These are phyloP conservation scores for Acridotheres tristis DNA, from an alignment of 2,797 vertebrate genomes.

Conservation along the genomic window DNA sequence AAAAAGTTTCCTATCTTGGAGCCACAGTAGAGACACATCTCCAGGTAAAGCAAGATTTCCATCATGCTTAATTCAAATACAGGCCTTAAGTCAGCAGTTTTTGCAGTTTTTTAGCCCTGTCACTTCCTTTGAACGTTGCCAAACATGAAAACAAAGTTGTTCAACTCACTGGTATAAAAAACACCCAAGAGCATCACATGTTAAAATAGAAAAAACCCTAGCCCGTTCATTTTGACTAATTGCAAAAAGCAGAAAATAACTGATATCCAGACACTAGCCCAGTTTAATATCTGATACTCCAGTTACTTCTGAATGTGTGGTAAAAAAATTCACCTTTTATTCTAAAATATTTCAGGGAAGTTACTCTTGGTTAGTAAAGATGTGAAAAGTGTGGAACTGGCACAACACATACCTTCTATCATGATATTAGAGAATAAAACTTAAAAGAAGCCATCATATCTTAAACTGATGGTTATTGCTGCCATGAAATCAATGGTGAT, in stretches of 20 bases:
- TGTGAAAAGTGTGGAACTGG: neutral
- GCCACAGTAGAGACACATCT: neutral
- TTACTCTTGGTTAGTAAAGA: neutral
- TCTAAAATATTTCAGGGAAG: neutral
- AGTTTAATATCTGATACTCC: neutral
- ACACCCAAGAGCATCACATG: neutral
- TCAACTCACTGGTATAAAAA: neutral
- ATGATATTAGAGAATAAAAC: neutral
- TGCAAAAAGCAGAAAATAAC: neutral
- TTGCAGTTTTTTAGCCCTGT: neutral
- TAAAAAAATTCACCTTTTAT: neutral
- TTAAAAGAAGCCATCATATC: neutral
- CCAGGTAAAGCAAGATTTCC: neutral
- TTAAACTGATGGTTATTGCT: neutral
- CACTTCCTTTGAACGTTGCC: neutral
- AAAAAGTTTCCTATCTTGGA: neutral
- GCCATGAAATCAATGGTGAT: neutral
- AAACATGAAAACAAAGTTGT: neutral
- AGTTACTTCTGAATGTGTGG: neutral
- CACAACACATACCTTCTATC: neutral
- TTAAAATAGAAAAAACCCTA: neutral
- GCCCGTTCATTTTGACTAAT: neutral
- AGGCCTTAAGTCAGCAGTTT: neutral
- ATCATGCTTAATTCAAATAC: neutral
- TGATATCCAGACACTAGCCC: neutral